Evolutionary conservation across 2,888 invertebrate genomes (phyloP).

Genomic region (Capitulum mitella): DNA sequence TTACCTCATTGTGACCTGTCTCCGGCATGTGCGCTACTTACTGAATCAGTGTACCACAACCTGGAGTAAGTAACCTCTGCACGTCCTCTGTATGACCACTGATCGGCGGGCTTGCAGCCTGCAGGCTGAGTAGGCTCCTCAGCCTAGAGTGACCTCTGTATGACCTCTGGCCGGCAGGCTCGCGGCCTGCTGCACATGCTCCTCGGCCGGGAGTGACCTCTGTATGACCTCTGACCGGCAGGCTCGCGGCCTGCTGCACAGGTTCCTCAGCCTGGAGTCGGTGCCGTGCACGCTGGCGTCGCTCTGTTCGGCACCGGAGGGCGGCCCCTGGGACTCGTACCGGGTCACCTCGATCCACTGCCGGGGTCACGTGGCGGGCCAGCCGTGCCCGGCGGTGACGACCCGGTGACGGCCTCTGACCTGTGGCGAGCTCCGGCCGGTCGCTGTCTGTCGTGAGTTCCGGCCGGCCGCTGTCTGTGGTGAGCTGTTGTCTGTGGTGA

Average conservation of each 20-base stretch:
- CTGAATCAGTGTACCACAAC: no score
- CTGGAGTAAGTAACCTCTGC: no score
- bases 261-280: conserved; percentile 76
- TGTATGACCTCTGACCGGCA: conserved; percentile 37
- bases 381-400: conserved; percentile 28
- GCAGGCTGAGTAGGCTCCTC: no score
- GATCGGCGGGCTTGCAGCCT: no score
- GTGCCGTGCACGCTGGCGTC: conserved; percentile 85
- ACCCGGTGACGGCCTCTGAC: neutral
- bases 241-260: conserved; percentile 81
- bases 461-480: neutral
- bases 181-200: no score
- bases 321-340: conserved; percentile 90
- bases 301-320: conserved; percentile 78
- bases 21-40: no score
- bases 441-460: neutral
- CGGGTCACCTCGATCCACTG: conserved; percentile 83
- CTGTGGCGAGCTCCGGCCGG: neutral
- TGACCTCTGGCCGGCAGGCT: no score
- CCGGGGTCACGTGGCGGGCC: conserved; percentile 39
- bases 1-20: no score
- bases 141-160: no score
- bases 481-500: neutral
- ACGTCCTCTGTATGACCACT: no score
- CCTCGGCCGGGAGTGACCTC: no score